Base-by-base conservation (phyloP, 2,113 vertebrate genomes). In the Gorilla gorilla region DNA sequence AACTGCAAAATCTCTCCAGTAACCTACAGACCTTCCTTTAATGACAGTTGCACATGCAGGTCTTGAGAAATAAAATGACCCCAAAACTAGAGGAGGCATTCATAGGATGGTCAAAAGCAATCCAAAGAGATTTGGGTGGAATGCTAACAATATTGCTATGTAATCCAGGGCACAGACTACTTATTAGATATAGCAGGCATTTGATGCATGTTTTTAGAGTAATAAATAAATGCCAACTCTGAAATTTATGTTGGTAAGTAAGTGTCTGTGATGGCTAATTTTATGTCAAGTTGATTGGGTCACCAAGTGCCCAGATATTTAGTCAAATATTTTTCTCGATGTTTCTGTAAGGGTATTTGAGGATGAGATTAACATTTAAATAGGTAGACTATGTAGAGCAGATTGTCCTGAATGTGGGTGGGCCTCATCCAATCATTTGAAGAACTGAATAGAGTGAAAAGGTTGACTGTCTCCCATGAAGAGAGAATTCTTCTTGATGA, bases 391-490 rank as follows among this genome's bases (percentile, higher is more conserved):
- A 13, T 18, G 10, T 16, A 57, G 8, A 61, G 5, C 5, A 52
- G 30, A 43, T n/a, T 18, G 1, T 1, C 2, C 14, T 75, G 35
- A 45, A 50, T 22, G 32, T 52, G 22, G 8, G 20, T 72, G 13
- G 9, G 12, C 70, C 40, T 70, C 13, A 38, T 45, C 5, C 7
- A 40, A 20, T 27, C 30, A 45, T 13, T 12, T n/a, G 23, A 73
- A 73, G 40, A 23, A 9, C 4, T 23, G 4, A 52, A 30, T 23
- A 78, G 61, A 43, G 23, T 18, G 10, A 25, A 82, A 92, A 27
- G 7, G 18, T 12, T 89, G 57, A n/a, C 25, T 4, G 1, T n/a
- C 0, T 1, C 20, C 5, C 22, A 43, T 0, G 0, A 25, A 22
- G 43, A 30, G 4, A 40, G 1, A 70, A 2, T 70, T 75, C 3